Base-by-base conservation (phyloP, 2,113 vertebrate genomes). In the Nothocercus nigrocapillus region DNA sequence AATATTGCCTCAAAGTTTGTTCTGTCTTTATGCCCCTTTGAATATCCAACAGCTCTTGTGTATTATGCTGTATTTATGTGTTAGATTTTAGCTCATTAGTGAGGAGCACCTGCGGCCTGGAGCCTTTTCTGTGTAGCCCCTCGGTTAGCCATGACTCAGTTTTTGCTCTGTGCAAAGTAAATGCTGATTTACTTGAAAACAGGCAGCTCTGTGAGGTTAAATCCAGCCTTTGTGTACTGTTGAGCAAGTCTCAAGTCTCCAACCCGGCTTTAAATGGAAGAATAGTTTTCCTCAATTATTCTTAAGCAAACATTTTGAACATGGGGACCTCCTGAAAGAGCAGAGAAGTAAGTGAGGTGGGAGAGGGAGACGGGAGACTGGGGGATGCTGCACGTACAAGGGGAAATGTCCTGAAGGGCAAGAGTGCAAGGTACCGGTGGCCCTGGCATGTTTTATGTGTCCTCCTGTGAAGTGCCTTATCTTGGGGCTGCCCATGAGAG, bases 391-490 rank as follows among this genome's bases (percentile, higher is more conserved):
- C 54, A 32, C 19, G 54, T 18, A 17, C 11, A 10, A 56, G 15
- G 28, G 28, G 54, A 16, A 53, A 14, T 7, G 27, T 42, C 22
- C 17, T 81, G 45, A 9, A 34, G 59, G 67, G 30, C 17, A 80
- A 72, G 42, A 32, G 77, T 83, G 2, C 16, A 64, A 14, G 22
- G 1, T 25, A 14, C 3, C 63, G 42, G 24, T 49, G 63, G 11
- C 9, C 8, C 20, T 86, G 44, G 12, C 42, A 19, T 58, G 44
- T 6, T 92, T 22, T 76, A 14, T 40, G 1, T 75, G 79, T 68
- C 56, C 19, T 8, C 7, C 49, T 1, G 2, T 19, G 45, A 9
- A 34, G n/a, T 8, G 36, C 0, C 2, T 36, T 76, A 40, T 25
- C 44, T 54, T 45, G 42, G 42, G 53, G n/a, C 28, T 84, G n/a